phyloP scores from a whole-genome alignment of 2,113 vertebrate species.

The Gymnarchus niloticus region DNA sequence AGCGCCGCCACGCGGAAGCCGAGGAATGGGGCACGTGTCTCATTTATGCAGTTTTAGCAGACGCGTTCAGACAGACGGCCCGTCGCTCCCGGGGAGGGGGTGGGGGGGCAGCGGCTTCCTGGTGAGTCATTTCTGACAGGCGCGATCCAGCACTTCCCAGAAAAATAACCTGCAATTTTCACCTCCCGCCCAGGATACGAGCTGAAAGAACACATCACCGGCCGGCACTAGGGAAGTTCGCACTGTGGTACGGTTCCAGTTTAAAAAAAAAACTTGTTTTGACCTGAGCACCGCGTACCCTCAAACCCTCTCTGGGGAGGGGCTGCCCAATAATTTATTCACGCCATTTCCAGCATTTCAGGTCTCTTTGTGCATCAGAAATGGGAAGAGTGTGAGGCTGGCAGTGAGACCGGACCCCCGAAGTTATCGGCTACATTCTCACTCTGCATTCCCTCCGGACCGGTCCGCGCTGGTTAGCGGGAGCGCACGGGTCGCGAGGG shows the following conservation, averaged over 20 bases:
- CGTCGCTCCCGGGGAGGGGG: not conserved
- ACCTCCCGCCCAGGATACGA: constrained; percentile 8
- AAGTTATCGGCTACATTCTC: not conserved
- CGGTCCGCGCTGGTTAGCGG: not conserved
- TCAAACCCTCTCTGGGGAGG: not conserved
- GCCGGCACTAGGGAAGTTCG: not conserved
- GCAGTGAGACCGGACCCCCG: not conserved
- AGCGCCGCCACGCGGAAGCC: not conserved
- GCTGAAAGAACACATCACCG: constrained; percentile 1
- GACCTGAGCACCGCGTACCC: not conserved
- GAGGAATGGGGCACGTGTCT: not conserved
- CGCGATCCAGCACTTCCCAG: constrained; percentile 11
- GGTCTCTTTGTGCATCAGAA: not conserved
- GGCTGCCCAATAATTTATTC: not conserved
- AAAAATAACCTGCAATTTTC: constrained; percentile 20
- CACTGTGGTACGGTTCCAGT: not conserved
- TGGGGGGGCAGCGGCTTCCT: not conserved
- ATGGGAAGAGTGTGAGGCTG: not conserved
- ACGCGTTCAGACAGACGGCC: not conserved
- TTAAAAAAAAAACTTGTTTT: not conserved
- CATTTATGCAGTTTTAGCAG: constrained; percentile 6
- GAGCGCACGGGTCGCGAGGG: not conserved
- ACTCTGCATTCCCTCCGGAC: not conserved
- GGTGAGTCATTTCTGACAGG: constrained; percentile 16
- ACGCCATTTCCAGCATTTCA: not conserved